These are phyloP conservation scores for Drosophila mauritiana DNA, from an alignment of 1,140 invertebrate genomes.

Conservation along the genomic window DNA sequence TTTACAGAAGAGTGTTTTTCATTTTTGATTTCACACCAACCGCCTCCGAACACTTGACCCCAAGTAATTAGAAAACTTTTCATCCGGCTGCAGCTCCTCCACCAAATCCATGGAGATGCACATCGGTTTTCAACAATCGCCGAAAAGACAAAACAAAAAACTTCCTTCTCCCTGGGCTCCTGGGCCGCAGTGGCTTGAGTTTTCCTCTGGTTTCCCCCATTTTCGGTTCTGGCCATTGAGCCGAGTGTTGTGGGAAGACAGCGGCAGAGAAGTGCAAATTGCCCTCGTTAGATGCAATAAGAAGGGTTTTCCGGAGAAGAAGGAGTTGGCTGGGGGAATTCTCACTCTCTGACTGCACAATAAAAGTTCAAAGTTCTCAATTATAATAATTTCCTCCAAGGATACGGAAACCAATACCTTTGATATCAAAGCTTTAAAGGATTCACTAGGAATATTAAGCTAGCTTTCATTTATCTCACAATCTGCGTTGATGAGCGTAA, in stretches of 20 bases:
- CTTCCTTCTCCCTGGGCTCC: conserved; percentile 16
- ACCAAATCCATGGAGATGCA: conserved; percentile 34
- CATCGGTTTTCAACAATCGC: conserved; percentile 20
- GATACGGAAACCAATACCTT: background rate
- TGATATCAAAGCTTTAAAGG: background rate
- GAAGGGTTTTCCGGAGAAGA: conserved; percentile 3
- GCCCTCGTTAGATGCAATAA: conserved; percentile 42
- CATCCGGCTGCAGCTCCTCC: background rate
- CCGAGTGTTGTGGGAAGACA: conserved; percentile 25
- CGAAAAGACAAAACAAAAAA: conserved; percentile 27
- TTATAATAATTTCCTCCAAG: conserved; percentile 7
- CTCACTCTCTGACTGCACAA: conserved; percentile 24
- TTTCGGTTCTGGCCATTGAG: conserved; percentile 29
- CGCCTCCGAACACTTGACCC: conserved; percentile 36
- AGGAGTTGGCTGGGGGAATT: background rate
- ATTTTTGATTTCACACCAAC: conserved; percentile 37
- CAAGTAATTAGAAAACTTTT: conserved; percentile 67
- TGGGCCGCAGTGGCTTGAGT: background rate
- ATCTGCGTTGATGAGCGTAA: too few relatives aligned
- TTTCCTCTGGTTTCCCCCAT: conserved; percentile 18
- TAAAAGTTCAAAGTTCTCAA: conserved; percentile 19
- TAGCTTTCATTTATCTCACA: too few relatives aligned
- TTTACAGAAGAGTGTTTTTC: conserved; percentile 17
- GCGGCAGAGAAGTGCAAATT: conserved; percentile 49
- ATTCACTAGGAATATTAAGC: too few relatives aligned